Evolutionary conservation across 2,113 vertebrate genomes (phyloP).

Genomic region (Potamarius usumacintae): DNA sequence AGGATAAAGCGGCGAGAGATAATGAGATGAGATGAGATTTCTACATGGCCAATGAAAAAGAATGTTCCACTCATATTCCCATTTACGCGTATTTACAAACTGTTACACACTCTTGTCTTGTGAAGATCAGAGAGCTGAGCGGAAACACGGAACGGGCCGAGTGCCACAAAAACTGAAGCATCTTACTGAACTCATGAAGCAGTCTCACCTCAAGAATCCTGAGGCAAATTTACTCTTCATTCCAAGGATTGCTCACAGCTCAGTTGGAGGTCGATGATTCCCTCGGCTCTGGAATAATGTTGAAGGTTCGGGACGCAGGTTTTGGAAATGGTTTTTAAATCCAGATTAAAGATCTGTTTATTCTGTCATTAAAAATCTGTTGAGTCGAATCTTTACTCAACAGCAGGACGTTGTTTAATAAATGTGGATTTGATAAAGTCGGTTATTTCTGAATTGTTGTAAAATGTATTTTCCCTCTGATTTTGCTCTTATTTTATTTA

Average conservation of each 20-base stretch:
- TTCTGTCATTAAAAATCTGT: background rate
- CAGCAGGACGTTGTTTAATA: background rate
- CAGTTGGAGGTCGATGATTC: too few relatives aligned
- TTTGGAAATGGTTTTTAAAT: background rate
- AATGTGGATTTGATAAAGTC: background rate
- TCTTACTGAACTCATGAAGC: background rate
- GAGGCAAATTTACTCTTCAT: background rate
- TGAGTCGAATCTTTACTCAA: background rate
- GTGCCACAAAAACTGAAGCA: background rate
- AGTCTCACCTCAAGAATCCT: background rate
- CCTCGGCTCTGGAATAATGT: too few relatives aligned
- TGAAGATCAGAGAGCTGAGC: too few relatives aligned
- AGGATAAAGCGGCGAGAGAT: too few relatives aligned
- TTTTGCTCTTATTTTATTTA: background rate
- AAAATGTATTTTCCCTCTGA: background rate
- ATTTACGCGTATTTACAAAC: too few relatives aligned
- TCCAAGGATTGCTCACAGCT: background rate
- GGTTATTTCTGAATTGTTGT: background rate
- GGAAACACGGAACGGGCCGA: too few relatives aligned
- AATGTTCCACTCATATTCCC: too few relatives aligned
- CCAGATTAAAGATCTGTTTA: background rate
- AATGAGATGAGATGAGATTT: too few relatives aligned
- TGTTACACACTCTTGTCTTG: too few relatives aligned
- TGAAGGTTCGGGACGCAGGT: background rate
- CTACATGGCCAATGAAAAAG: too few relatives aligned